A percentile compares a stretch with the other conserved stretches of the same genome.
These are phyloP conservation scores for Morinoia aosen DNA, from an alignment of 2,888 invertebrate species.

Conservation along the genomic window DNA sequence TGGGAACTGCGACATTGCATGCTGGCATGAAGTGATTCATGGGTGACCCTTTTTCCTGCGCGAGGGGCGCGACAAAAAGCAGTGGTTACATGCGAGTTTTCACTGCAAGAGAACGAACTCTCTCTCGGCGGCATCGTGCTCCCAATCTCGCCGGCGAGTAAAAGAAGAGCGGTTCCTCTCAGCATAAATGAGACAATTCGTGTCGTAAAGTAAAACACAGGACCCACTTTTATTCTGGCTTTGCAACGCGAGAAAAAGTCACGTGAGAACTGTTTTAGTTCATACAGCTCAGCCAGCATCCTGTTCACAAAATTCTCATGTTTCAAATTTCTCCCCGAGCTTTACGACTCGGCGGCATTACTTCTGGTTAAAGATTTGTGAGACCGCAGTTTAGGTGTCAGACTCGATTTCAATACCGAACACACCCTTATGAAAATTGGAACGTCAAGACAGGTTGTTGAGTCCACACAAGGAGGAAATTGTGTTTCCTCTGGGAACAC, in stretches of 20 bases:
- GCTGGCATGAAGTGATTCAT: neutral
- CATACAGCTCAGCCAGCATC: neutral
- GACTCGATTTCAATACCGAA: neutral
- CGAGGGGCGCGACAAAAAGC: conserved; percentile 27
- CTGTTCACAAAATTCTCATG: neutral
- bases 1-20: neutral
- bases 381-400: neutral
- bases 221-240: neutral
- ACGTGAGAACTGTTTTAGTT: neutral
- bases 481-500: neutral
- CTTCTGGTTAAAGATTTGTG: neutral
- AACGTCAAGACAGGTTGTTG: neutral
- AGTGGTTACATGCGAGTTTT: conserved; percentile 36
- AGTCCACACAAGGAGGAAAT: neutral
- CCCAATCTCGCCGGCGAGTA: conserved; percentile 20
- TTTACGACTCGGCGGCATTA: neutral
- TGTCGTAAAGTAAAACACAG: conserved; percentile 12
- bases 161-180: conserved; percentile 21
- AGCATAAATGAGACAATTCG: neutral
- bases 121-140: conserved; percentile 38
- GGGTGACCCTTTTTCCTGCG: conserved; percentile 13
- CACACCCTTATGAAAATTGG: neutral
- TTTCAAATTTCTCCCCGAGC: neutral
- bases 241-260: neutral
- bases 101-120: conserved; percentile 43